Evolutionary conservation across 2,113 vertebrate species (phyloP).

Genomic region (Ophiodon elongatus): DNA sequence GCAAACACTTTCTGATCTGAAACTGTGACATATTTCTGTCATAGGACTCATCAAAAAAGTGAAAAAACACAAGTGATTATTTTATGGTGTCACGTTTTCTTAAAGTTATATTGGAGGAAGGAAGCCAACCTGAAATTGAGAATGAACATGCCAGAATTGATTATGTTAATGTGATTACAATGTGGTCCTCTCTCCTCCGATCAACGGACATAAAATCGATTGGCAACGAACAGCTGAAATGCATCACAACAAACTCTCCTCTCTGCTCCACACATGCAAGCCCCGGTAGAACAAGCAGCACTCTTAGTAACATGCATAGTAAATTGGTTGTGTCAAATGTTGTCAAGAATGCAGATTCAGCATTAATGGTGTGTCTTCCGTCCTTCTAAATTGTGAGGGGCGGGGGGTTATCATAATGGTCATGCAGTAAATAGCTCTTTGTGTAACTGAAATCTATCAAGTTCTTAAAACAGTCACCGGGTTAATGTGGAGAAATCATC

Average conservation of each 20-base stretch:
- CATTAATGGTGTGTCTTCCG: slow-evolving; percentile 49
- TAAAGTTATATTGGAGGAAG: background rate
- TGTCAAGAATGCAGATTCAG: slow-evolving; percentile 62
- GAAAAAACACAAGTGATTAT: background rate
- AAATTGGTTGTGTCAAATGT: slow-evolving; percentile 63
- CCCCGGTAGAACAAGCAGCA: slow-evolving; percentile 30
- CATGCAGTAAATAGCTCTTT: slow-evolving; percentile 37
- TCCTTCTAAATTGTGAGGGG: slow-evolving; percentile 45
- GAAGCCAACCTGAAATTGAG: slow-evolving; percentile 1
- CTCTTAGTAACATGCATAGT: slow-evolving; percentile 39
- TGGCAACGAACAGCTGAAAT: background rate
- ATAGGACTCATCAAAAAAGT: background rate
- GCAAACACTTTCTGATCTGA: background rate
- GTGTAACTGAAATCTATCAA: slow-evolving; percentile 20
- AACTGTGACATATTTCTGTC: background rate
- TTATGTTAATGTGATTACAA: slow-evolving; percentile 52
- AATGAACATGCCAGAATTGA: slow-evolving; percentile 45
- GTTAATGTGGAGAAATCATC: slow-evolving; percentile 43
- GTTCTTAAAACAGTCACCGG: slow-evolving; percentile 24
- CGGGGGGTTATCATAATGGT: slow-evolving; percentile 32
- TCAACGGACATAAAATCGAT: slow-evolving; percentile 10
- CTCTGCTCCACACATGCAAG: slow-evolving; percentile 2
- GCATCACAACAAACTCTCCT: slow-evolving; percentile 11
- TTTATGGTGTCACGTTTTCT: background rate
- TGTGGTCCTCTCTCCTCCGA: background rate